Evolutionary conservation across 2,888 invertebrate species (phyloP).

Genomic region (Elegia similella): DNA sequence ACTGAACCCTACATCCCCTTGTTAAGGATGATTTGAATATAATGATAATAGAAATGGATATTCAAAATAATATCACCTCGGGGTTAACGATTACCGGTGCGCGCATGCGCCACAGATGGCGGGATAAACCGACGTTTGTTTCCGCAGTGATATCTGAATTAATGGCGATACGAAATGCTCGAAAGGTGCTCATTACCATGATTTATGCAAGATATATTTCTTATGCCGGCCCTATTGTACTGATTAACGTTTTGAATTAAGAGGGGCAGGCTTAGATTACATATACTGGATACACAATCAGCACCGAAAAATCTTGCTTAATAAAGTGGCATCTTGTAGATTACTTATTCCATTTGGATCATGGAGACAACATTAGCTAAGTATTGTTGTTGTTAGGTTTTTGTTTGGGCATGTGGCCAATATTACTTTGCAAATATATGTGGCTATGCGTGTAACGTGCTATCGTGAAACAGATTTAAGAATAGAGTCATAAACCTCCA

Average conservation of each 20-base stretch:
- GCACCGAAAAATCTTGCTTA: too few species aligned
- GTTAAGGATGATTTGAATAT: slow-evolving; percentile 71
- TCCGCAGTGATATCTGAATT: slow-evolving; percentile 82
- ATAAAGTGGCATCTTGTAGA: too few species aligned
- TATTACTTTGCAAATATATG: too few species aligned
- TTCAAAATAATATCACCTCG: slow-evolving; percentile 81
- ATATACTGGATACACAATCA: too few species aligned
- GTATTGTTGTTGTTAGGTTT: too few species aligned
- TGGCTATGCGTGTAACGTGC: too few species aligned
- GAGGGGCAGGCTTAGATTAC: not conserved
- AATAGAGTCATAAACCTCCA: too few species aligned
- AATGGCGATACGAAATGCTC: slow-evolving; percentile 77
- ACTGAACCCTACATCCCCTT: slow-evolving; percentile 64
- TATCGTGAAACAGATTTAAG: too few species aligned
- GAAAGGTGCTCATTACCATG: slow-evolving; percentile 81
- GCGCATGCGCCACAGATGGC: slow-evolving; percentile 79
- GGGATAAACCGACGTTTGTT: slow-evolving; percentile 80
- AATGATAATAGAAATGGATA: slow-evolving; percentile 76
- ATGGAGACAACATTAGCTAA: too few species aligned
- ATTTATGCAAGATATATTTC: slow-evolving; percentile 78
- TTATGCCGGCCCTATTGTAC: slow-evolving; percentile 58
- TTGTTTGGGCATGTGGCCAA: too few species aligned
- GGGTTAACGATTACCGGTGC: slow-evolving; percentile 81
- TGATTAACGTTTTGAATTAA: slow-evolving; percentile 55
- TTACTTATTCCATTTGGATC: too few species aligned